Base-by-base conservation (phyloP, 2,888 invertebrate species). In the Mesorhabditis sp. region DNA sequence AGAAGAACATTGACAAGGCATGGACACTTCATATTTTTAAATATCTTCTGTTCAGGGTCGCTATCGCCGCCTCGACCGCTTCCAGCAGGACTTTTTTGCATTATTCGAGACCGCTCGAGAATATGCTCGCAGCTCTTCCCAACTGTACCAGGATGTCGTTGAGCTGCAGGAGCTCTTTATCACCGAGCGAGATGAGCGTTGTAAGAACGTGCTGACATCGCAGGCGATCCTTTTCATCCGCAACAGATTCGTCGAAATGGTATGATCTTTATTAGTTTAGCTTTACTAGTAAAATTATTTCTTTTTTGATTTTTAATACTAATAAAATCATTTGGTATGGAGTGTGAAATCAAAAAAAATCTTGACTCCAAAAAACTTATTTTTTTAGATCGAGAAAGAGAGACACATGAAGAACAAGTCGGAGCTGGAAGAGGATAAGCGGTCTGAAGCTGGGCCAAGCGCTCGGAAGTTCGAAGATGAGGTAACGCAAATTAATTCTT, bases 161-260 rank as follows among this genome's bases (percentile, higher is more conserved):
- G 95, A 95, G 83, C 89, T 98, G 67, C 96, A 97, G 87, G 90
- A 91, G 10, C 94, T 91, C 87, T 97, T 93, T 87, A 92, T 97
- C 63, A 90, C 84, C 70, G 87, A 85, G 72, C 87, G 90, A 69
- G 90, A 90, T 83, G 88, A 90, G 77, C 87, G 92, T 2, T 96
- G 95, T 85, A 91, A 91, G 74, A 90, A 91, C 80, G 91, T 92
- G 6, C 88, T 98, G 4, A 90, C 91, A 72, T 94, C 95, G 0
- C 93, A 95, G 0, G 96, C 97, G 0, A 88, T 94, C 4, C 92
- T 13, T 89, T 91, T 72, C 91, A 93, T 76, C 89, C 43, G 43
- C 5, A n/a, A 41, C 42, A 41, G 67, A 10, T 7, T 58, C 67
- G 63, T 4, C 43, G 45, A 65, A 68, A 67, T 10, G 13, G 50